Percentiles rank a stretch among this genome's conserved stretches.
phyloP scores from a whole-genome alignment of 2,797 vertebrate species.

The Vireo griseus region DNA sequence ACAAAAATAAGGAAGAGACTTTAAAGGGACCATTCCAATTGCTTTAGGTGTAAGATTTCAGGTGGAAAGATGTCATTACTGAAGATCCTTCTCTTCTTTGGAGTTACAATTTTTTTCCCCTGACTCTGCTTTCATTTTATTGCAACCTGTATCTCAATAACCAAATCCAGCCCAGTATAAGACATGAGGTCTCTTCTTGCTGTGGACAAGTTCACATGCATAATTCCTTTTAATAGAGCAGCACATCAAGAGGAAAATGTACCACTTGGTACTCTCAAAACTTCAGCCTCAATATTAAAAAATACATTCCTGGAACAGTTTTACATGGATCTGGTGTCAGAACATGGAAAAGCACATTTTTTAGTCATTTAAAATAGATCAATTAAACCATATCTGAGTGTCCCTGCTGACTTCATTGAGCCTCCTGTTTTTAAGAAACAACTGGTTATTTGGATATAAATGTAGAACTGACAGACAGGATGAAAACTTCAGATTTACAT shows the following conservation, averaged over 20 bases:
- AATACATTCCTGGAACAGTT: background rate
- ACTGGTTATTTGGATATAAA: background rate
- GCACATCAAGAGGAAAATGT: background rate
- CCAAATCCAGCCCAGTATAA: constrained; percentile 14
- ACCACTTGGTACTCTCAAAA: constrained; percentile 31
- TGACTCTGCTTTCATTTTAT: constrained; percentile 4
- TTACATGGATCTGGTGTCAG: background rate
- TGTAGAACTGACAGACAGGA: background rate
- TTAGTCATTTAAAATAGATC: background rate
- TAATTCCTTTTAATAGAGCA: constrained; percentile 63
- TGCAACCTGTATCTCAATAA: constrained; percentile 34
- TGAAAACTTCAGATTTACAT: background rate
- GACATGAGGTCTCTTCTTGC: constrained; percentile 40
- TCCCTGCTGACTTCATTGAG: background rate
- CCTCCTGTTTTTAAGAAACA: background rate
- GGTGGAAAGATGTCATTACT: constrained; percentile 1
- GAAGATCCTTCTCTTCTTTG: constrained; percentile 7
- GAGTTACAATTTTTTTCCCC: background rate
- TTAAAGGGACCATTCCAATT: background rate
- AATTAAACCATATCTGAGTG: background rate
- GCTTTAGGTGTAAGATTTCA: background rate
- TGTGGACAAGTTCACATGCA: constrained; percentile 22
- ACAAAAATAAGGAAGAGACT: background rate
- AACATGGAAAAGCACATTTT: background rate
- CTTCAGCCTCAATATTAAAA: constrained; percentile 29